phyloP scores from a whole-genome alignment of 2,797 vertebrate species.

The Phrynocephalus guinanensis region DNA sequence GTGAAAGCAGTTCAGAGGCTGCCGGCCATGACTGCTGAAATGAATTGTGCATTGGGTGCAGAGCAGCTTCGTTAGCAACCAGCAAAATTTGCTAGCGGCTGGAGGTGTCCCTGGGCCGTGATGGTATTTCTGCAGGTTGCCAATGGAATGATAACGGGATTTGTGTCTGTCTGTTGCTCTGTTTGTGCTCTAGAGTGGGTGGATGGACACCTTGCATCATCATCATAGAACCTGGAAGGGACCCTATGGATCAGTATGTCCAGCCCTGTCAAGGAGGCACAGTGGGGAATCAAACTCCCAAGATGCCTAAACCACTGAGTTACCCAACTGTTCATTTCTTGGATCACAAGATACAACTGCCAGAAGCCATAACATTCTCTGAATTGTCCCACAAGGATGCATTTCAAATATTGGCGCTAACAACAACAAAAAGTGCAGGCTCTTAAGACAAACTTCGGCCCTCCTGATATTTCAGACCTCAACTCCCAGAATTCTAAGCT shows the following conservation, averaged over 20 bases:
- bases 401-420: neutral
- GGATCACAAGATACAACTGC: neutral
- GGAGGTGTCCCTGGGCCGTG: too few species aligned
- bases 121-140: neutral
- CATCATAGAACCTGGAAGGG: too few species aligned
- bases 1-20: constrained; percentile 51
- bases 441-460: too few species aligned
- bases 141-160: neutral
- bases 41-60: neutral
- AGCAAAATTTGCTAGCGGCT: neutral
- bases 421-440: neutral
- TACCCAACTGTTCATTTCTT: neutral
- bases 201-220: too few species aligned
- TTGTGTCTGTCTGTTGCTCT: too few species aligned
- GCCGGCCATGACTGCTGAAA: neutral
- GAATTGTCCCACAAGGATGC: neutral
- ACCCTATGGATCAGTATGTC: too few species aligned
- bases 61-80: neutral
- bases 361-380: neutral
- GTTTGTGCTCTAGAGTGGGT: too few species aligned
- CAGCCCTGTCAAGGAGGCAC: too few species aligned
- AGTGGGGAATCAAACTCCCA: too few species aligned
- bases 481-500: too few species aligned
- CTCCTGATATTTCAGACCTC: too few species aligned
- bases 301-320: too few species aligned